Evolutionary conservation across 2,888 invertebrate genomes (phyloP).

Genomic region (Drosophila fulvimacula): DNA sequence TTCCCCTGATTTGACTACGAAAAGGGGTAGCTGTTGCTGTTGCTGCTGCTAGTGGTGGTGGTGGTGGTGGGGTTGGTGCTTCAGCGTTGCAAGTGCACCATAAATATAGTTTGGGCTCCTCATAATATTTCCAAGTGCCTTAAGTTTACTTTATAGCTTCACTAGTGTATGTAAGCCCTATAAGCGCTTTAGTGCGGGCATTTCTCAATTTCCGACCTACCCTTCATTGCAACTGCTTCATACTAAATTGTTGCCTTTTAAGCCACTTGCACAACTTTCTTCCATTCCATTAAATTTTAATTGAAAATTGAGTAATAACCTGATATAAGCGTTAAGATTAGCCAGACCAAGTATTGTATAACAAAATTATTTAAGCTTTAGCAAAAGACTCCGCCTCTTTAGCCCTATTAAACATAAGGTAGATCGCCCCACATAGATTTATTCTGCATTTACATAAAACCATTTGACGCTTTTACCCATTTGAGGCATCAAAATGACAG

Average conservation of each 20-base stretch:
- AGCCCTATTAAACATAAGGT: not conserved
- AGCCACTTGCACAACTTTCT: not conserved
- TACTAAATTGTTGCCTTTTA: constrained; percentile 4
- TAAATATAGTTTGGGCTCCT: constrained; percentile 38
- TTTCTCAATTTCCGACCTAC: not conserved
- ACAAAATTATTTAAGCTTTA: too few relatives aligned
- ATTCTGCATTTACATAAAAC: not conserved
- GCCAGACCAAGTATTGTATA: too few relatives aligned
- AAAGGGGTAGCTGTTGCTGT: constrained; percentile 12
- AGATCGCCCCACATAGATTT: not conserved
- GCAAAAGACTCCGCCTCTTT: too few relatives aligned
- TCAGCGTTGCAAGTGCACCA: constrained; percentile 34
- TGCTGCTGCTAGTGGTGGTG: too few relatives aligned
- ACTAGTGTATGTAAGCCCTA: constrained; percentile 5
- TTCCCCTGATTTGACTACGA: constrained; percentile 3
- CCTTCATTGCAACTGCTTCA: not conserved
- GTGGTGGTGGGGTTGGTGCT: too few relatives aligned
- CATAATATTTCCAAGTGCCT: constrained; percentile 15
- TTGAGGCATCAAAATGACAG: not conserved
- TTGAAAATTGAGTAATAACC: not conserved
- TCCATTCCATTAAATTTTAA: constrained; percentile 1
- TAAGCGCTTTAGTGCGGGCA: constrained; percentile 5
- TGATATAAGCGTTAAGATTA: not conserved
- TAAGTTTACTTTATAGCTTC: constrained; percentile 14
- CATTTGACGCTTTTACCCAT: not conserved